phyloP scores from a whole-genome alignment of 2,113 vertebrate genomes.

The Dryoscopus gambensis region DNA sequence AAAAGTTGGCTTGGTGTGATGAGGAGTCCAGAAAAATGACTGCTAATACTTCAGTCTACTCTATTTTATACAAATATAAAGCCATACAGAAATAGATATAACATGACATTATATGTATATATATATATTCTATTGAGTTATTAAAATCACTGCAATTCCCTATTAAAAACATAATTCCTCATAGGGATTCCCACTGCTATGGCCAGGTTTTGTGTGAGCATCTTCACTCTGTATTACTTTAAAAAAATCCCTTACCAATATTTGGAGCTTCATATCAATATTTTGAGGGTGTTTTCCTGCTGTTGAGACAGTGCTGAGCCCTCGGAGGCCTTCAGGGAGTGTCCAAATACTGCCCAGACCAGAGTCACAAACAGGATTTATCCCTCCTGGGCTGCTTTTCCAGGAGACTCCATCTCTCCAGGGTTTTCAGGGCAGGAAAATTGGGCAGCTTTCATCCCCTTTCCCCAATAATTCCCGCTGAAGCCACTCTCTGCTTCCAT shows the following conservation, averaged over 20 bases:
- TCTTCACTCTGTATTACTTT: background rate
- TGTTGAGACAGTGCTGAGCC: rapidly evolving
- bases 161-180: background rate
- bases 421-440: background rate
- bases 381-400: background rate
- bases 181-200: rapidly evolving
- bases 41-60: background rate
- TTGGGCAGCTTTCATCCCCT: background rate
- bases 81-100: background rate
- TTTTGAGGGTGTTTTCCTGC: background rate
- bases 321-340: background rate
- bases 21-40: background rate
- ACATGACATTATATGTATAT: too few species aligned
- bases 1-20: background rate
- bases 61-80: background rate
- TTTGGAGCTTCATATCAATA: background rate
- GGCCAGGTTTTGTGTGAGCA: background rate
- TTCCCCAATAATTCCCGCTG: background rate
- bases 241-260: background rate
- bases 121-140: background rate
- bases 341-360: rapidly evolving
- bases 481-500: background rate
- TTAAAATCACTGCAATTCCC: background rate
- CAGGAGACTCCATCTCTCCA: background rate
- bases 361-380: rapidly evolving